Base-by-base conservation (phyloP, 2,888 invertebrate species). In the Lordiphosa fenestrarum region DNA sequence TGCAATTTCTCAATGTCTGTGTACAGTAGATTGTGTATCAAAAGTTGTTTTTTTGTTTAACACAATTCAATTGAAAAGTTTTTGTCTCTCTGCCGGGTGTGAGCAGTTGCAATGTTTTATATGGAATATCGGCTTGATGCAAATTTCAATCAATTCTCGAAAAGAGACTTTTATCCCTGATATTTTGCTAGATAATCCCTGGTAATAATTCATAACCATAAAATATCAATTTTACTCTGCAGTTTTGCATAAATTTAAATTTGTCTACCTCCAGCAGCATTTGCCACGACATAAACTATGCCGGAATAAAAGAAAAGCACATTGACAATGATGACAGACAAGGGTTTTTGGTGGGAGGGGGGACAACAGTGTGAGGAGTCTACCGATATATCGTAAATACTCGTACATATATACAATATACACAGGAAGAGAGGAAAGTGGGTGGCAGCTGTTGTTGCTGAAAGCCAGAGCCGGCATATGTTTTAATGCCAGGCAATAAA, bases 141-240 rank as follows among this genome's bases (percentile, higher is more conserved):
- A 2, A 30, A 30, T 30, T 30, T 30, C 30, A 30, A 30, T 30
- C 30, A 30, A 30, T 30, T 30, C 9, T 30, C 30, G 30, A 3
- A 30, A 33, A 30, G 23, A 19, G 33, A 48, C 64, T 56, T 72
- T 73, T 57, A 68, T 61, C 46, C 53, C 21, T 40, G 39, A 39
- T 46, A 55, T 64, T 59, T 54, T 69, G 56, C n/a, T 49, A 72
- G 80, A 83, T 81, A 83, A 82, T 83, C 80, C 65, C 58, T 68
- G 65, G 61, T 59, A 80, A 81, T 81, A 83, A 82, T 80, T 81
- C 80, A 81, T 81, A 81, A 66, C 72, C 83, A 81, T 81, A 83
- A 81, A 81, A 80, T 76, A 81, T 76, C 80, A 81, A 81, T 80
- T 80, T 75, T 71, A 69, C 69, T 72, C 66, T 59, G 71, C 65